Percentiles rank a stretch among this genome's conserved stretches.
These are phyloP conservation scores for Drosophila arawakana DNA, from an alignment of 1,140 invertebrate genomes.

Conservation along the genomic window DNA sequence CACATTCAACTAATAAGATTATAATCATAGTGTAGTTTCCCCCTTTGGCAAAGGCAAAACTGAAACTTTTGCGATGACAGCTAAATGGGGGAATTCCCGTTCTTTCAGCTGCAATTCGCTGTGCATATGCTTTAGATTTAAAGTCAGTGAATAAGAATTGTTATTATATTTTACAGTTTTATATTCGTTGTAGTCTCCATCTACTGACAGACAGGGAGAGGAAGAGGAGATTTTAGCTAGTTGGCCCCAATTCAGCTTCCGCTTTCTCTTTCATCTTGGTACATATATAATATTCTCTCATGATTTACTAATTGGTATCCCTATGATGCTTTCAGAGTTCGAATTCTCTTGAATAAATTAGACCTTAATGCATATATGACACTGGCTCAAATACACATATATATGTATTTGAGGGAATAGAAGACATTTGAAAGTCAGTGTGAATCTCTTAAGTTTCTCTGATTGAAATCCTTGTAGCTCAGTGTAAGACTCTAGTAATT, in stretches of 20 bases:
- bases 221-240: not conserved
- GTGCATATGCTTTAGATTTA: constrained; percentile 22
- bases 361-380: constrained; percentile 32
- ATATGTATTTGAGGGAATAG: not conserved
- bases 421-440: not conserved
- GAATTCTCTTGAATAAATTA: constrained; percentile 61
- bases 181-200: not conserved
- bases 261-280: constrained; percentile 28
- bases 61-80: not conserved
- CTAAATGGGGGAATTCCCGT: not conserved
- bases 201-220: not conserved
- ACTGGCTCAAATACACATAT: not conserved
- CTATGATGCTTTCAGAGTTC: not conserved
- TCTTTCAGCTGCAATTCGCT: not conserved
- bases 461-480: not conserved
- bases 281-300: constrained; percentile 51
- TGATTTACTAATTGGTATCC: constrained; percentile 68
- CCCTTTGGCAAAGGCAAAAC: not conserved
- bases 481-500: not conserved
- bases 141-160: constrained; percentile 47
- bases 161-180: constrained; percentile 52
- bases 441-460: not conserved
- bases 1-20: constrained; percentile 14
- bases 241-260: constrained; percentile 19
- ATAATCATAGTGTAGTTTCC: constrained; percentile 7